Percentiles rank a stretch among this genome's conserved stretches.
Evolutionary conservation across 2,888 invertebrate species (phyloP).

Genomic region (Andrena haemorrhoa): DNA sequence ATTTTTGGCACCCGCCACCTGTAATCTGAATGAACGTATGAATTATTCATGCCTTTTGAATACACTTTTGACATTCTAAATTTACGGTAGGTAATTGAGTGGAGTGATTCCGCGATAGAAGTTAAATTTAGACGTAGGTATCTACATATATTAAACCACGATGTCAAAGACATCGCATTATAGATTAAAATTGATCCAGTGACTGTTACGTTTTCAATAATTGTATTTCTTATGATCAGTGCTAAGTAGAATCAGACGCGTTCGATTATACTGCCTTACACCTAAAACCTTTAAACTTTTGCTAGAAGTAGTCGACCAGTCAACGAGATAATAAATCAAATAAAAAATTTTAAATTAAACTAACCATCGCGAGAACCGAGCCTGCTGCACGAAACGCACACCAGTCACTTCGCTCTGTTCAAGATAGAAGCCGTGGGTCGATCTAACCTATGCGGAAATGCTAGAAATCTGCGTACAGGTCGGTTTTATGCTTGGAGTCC

Average conservation of each 20-base stretch:
- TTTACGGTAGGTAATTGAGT: background rate
- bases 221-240: background rate
- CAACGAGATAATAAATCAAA: no score
- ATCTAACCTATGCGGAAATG: background rate
- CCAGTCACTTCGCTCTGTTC: background rate
- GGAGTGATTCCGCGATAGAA: no score
- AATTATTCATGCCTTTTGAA: background rate
- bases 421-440: background rate
- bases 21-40: background rate
- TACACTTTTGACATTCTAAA: background rate
- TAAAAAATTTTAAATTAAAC: no score
- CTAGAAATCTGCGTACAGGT: background rate
- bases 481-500: slow-evolving; percentile 23
- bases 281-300: no score
- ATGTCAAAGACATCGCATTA: background rate
- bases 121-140: background rate
- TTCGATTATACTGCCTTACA: background rate
- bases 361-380: no score
- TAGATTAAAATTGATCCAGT: background rate
- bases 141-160: background rate
- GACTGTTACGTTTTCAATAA: no score
- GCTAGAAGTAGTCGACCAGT: no score
- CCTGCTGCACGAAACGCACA: background rate
- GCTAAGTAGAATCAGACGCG: background rate
- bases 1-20: background rate